Percentiles rank a stretch among this genome's conserved stretches.
Conservation (phyloP, 2,888 invertebrate species). For the Pammene fasciana region DNA sequence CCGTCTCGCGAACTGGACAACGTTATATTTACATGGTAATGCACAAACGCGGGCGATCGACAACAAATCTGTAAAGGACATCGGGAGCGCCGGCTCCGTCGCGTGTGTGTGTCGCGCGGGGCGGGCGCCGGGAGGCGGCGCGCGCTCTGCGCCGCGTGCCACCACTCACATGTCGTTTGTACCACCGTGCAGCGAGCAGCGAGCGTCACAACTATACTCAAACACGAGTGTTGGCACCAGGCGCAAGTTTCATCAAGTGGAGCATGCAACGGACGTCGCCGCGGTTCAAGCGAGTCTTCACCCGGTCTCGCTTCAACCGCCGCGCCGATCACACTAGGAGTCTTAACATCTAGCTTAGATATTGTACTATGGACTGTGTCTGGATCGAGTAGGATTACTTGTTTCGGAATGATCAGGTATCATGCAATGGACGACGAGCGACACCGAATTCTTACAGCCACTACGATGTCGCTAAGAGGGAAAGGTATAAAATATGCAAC, state of each 20-base stretch:
- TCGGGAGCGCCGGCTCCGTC: slow-evolving; percentile 79
- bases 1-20: slow-evolving; percentile 29
- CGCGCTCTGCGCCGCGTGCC: slow-evolving; percentile 57
- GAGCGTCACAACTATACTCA: slow-evolving; percentile 33
- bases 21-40: slow-evolving; percentile 25
- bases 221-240: slow-evolving; percentile 54
- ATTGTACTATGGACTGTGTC: slow-evolving; percentile 69
- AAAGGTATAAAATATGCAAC: slow-evolving; percentile 83
- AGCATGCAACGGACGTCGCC: slow-evolving; percentile 71
- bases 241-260: slow-evolving; percentile 64
- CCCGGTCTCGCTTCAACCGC: slow-evolving; percentile 53
- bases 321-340: slow-evolving; percentile 61
- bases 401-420: slow-evolving; percentile 66
- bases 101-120: slow-evolving; percentile 74
- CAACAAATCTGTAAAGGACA: slow-evolving; percentile 61
- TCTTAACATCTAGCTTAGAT: slow-evolving; percentile 64
- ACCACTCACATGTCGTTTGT: slow-evolving; percentile 47
- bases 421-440: slow-evolving; percentile 78
- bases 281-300: slow-evolving; percentile 53
- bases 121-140: slow-evolving; percentile 59
- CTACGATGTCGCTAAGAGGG: slow-evolving; percentile 78
- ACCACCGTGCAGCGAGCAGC: slow-evolving; percentile 34
- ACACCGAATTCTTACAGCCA: slow-evolving; percentile 73
- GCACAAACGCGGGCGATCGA: slow-evolving; percentile 46
- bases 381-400: slow-evolving; percentile 64